A percentile compares a stretch with the other conserved stretches of the same genome.
These are phyloP conservation scores for Bambusicola thoracicus DNA, from an alignment of 2,113 vertebrate genomes.

Conservation along the genomic window DNA sequence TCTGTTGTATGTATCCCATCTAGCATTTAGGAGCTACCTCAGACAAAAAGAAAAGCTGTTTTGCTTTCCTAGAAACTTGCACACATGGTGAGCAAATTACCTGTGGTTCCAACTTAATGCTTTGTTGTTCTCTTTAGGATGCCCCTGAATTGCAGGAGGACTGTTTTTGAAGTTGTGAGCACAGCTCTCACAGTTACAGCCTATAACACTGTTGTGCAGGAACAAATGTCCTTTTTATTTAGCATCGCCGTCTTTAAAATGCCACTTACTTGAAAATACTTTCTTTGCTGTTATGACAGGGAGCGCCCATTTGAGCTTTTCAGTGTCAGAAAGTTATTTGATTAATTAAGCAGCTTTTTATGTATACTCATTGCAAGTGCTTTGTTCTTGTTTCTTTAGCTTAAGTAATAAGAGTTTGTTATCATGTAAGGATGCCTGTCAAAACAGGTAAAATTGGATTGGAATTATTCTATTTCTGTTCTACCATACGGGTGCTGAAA, in stretches of 20 bases:
- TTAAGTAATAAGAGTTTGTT: not conserved
- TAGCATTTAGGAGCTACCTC: not conserved
- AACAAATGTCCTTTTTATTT: not conserved
- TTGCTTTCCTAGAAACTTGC: not conserved
- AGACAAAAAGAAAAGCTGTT: not conserved
- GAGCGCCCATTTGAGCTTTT: not conserved
- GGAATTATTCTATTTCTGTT: not conserved
- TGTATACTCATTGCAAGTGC: not conserved
- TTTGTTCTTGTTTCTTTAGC: not conserved
- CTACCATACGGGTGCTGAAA: too few species aligned
- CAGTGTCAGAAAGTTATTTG: not conserved
- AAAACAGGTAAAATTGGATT: not conserved
- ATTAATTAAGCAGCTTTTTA: constrained; percentile 30
- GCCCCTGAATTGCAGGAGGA: not conserved
- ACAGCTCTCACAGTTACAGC: not conserved
- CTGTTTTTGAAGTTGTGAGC: not conserved
- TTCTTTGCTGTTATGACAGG: not conserved
- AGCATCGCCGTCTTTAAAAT: not conserved
- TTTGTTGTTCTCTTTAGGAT: not conserved
- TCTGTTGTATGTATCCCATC: not conserved
- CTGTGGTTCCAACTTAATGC: constrained; percentile 17
- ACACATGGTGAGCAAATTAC: constrained; percentile 51
- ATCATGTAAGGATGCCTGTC: not conserved
- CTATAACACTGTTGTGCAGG: not conserved
- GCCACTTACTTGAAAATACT: not conserved